phyloP scores from a whole-genome alignment of 2,113 vertebrate species.

The Anolis carolinensis region DNA sequence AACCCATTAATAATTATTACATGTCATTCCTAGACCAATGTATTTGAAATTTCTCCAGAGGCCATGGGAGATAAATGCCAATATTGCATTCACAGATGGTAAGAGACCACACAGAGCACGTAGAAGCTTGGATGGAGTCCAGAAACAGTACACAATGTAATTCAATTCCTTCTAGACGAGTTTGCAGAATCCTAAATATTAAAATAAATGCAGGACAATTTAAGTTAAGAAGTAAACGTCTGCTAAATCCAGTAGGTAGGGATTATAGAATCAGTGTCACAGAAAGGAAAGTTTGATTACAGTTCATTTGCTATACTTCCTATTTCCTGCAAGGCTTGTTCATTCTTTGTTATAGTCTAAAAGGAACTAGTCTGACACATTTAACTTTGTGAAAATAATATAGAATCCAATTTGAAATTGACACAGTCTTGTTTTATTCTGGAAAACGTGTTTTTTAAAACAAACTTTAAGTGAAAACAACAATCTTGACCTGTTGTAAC shows the following conservation, averaged over 20 bases:
- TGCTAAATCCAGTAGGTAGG: constrained; percentile 56
- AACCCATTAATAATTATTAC: constrained; percentile 5
- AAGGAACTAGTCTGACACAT: background rate
- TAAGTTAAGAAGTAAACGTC: constrained; percentile 51
- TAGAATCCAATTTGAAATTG: background rate
- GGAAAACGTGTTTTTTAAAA: background rate
- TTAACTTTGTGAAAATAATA: background rate
- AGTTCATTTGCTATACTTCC: constrained; percentile 37
- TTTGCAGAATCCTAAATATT: constrained; percentile 53
- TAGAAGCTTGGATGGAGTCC: constrained; percentile 48
- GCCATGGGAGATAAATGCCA: background rate
- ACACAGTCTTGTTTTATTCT: background rate
- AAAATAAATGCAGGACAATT: constrained; percentile 53
- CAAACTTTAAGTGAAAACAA: background rate
- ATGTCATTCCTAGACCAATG: background rate
- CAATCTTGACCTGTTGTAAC: background rate
- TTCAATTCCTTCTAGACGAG: constrained; percentile 35
- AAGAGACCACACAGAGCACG: constrained; percentile 48
- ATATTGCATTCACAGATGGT: constrained; percentile 39
- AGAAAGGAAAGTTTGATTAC: constrained; percentile 42
- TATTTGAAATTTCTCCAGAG: constrained; percentile 6
- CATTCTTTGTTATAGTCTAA: background rate
- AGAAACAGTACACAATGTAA: constrained; percentile 42
- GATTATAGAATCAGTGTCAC: constrained; percentile 14
- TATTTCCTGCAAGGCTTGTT: constrained; percentile 11